Evolutionary conservation across 2,113 vertebrate species (phyloP).

Genomic region (Gobiocypris rarus): DNA sequence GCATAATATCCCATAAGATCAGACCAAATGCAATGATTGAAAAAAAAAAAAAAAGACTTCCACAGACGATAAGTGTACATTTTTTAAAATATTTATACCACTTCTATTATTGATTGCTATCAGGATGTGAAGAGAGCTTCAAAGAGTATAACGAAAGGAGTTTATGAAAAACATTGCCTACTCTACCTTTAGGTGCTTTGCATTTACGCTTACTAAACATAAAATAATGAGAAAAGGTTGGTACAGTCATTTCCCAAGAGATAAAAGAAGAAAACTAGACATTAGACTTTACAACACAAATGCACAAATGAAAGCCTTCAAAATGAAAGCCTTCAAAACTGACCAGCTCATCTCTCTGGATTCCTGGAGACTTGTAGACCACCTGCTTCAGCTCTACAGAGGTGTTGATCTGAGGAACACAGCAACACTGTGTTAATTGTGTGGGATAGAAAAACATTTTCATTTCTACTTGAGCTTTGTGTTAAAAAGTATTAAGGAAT

Average conservation of each 20-base stretch:
- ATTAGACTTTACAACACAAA: not conserved
- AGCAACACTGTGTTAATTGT: not conserved
- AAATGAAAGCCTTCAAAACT: constrained; percentile 53
- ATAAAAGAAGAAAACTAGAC: not conserved
- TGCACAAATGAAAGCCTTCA: not conserved
- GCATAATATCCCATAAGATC: not conserved
- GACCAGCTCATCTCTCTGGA: constrained; percentile 84
- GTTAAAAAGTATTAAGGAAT: not conserved
- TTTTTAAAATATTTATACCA: no score
- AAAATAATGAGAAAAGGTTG: not conserved
- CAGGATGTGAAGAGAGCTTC: no score
- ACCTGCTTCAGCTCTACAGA: constrained; percentile 84
- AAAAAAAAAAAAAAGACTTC: no score
- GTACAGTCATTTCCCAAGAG: not conserved
- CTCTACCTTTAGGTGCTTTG: not conserved
- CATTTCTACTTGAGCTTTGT: no score
- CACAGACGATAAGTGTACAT: no score
- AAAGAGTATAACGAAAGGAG: no score
- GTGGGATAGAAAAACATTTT: not conserved
- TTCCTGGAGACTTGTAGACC: constrained; percentile 84
- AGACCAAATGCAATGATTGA: no score
- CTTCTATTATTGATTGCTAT: no score
- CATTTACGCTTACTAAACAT: not conserved
- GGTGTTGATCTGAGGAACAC: constrained; percentile 75
- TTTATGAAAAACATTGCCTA: no score